These are phyloP conservation scores for Apodemus agrarius DNA, from an alignment of 2,797 vertebrate genomes.

Conservation along the genomic window DNA sequence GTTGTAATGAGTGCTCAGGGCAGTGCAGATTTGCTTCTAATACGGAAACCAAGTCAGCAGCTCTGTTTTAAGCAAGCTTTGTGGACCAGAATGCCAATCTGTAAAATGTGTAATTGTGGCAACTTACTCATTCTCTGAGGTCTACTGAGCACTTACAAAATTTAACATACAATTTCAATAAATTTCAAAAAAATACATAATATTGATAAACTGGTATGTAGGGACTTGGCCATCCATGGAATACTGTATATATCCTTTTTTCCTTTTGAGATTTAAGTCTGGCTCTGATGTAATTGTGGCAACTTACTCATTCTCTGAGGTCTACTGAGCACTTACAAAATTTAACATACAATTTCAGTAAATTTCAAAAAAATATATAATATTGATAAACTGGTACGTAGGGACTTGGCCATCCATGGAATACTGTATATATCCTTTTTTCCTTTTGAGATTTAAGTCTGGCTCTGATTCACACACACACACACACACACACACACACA, in stretches of 20 bases:
- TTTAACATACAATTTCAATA: neutral
- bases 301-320: neutral
- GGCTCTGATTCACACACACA: conserved; percentile 7
- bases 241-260: neutral
- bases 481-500: conserved; percentile 24
- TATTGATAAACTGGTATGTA: neutral
- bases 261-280: conserved; percentile 21
- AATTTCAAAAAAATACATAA: neutral
- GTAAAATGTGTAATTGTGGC: neutral
- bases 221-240: neutral
- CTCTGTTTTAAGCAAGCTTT: neutral
- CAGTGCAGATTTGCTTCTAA: neutral
- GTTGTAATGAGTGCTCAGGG: neutral
- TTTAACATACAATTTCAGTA: neutral
- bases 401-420: neutral
- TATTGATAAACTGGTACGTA: neutral
- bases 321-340: conserved; percentile 29
- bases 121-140: neutral
- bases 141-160: conserved; percentile 29
- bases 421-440: neutral
- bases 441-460: conserved; percentile 21
- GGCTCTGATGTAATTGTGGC: neutral
- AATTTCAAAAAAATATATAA: neutral
- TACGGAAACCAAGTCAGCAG: neutral
- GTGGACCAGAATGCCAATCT: neutral